Evolutionary conservation across 2,888 invertebrate genomes (phyloP).

Genomic region (Andrena minutula): DNA sequence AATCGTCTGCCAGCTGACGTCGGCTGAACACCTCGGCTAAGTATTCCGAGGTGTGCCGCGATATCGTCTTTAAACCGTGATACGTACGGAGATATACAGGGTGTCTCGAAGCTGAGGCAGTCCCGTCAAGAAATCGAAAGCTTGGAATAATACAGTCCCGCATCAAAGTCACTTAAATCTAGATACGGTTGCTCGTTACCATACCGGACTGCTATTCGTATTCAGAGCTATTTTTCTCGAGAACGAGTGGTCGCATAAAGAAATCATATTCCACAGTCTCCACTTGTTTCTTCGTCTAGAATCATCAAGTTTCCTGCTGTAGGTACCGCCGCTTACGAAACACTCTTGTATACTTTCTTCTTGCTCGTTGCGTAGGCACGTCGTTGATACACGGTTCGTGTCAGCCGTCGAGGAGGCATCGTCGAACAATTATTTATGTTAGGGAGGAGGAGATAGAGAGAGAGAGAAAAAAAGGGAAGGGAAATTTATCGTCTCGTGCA

Average conservation of each 20-base stretch:
- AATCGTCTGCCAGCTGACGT: constrained; percentile 42
- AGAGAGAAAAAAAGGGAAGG: background rate
- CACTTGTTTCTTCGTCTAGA: too few relatives aligned
- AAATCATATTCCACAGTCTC: too few relatives aligned
- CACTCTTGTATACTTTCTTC: background rate
- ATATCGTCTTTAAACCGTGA: constrained; percentile 47
- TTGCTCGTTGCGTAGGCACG: constrained; percentile 36
- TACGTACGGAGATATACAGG: background rate
- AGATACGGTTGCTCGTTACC: too few relatives aligned
- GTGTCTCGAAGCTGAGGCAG: too few relatives aligned
- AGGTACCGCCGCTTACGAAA: constrained; percentile 12
- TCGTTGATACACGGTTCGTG: constrained; percentile 18
- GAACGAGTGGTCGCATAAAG: too few relatives aligned
- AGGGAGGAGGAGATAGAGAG: background rate
- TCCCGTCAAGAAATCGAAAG: too few relatives aligned
- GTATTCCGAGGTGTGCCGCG: background rate
- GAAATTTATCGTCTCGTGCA: constrained; percentile 38
- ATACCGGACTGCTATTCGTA: too few relatives aligned
- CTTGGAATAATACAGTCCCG: too few relatives aligned
- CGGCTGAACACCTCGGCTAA: background rate
- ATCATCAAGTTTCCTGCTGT: too few relatives aligned
- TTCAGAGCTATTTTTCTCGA: too few relatives aligned
- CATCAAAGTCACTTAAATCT: too few relatives aligned
- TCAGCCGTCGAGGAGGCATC: constrained; percentile 8
- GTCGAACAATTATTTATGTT: constrained; percentile 44